Conservation (phyloP, 2,113 vertebrate genomes). For the Notarius lentiginosus region DNA sequence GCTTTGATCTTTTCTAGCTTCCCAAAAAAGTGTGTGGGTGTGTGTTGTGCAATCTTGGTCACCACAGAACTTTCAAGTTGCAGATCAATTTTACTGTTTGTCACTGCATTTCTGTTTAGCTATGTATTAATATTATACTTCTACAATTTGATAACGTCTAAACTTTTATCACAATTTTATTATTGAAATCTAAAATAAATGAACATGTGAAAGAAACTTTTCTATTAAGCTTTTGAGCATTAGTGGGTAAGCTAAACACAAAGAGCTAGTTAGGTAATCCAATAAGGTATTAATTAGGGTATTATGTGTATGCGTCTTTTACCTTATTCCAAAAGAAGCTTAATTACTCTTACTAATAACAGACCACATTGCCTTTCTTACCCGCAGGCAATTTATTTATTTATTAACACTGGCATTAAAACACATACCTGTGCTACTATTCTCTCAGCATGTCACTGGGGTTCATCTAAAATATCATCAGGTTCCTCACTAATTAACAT, state of each 20-base stretch:
- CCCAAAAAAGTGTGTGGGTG: neutral
- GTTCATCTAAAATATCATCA: neutral
- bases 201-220: neutral
- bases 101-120: neutral
- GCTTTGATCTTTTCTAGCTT: neutral
- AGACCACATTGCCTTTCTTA: neutral
- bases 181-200: neutral
- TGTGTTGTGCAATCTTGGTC: neutral
- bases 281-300: neutral
- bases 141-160: neutral
- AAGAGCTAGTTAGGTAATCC: neutral
- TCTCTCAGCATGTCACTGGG: conserved; percentile 5
- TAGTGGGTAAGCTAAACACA: neutral
- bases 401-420: neutral
- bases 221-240: neutral
- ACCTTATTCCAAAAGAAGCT: neutral
- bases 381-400: neutral
- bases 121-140: neutral
- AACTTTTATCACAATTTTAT: neutral
- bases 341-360: conserved; percentile 9
- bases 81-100: neutral
- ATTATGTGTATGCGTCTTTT: neutral
- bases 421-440: conserved; percentile 1
- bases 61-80: neutral
- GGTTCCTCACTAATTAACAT: conserved; percentile 28